Percentiles rank a stretch among this genome's conserved stretches.
Evolutionary conservation across 2,888 invertebrate genomes (phyloP).

Genomic region (Lordiphosa andalusiaca): DNA sequence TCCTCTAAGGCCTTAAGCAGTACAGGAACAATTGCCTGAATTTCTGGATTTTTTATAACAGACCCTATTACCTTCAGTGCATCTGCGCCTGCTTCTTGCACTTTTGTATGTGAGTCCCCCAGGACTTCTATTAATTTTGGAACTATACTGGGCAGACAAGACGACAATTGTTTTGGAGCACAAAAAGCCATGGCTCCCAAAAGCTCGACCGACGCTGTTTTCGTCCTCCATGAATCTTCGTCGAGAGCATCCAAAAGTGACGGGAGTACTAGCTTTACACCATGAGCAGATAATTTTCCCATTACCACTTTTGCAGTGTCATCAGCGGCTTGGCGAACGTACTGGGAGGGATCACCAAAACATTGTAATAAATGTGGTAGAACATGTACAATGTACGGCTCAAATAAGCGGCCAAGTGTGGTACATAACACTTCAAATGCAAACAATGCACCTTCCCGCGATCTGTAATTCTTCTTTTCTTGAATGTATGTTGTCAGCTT

Average conservation of each 20-base stretch:
- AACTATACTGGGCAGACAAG: conserved; percentile 98
- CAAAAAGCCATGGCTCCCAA: conserved; percentile 99
- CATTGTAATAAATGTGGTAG: conserved; percentile 96
- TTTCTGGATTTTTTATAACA: conserved; percentile 99
- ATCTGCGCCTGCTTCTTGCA: conserved; percentile 97
- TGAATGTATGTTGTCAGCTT: conserved; percentile 95
- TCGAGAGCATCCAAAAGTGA: conserved; percentile 95
- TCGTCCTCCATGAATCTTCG: conserved; percentile 99
- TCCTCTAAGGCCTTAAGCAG: conserved; percentile 95
- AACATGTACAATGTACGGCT: conserved; percentile 99
- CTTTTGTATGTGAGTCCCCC: conserved; percentile 98
- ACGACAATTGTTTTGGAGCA: conserved; percentile 98
- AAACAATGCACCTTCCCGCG: conserved; percentile 96
- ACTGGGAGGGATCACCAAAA: conserved; percentile 97
- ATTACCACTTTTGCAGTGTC: conserved; percentile 97
- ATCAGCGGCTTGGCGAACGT: conserved; percentile 97
- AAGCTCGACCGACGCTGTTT: conserved; percentile 96
- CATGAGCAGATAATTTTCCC: conserved; percentile 97
- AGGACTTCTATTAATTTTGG: conserved; percentile 98
- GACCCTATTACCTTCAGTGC: conserved; percentile 97
- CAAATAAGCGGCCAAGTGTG: conserved; percentile 94
- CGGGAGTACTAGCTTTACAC: conserved; percentile 97
- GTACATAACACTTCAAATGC: conserved; percentile 98
- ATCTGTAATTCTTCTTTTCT: conserved; percentile 97
- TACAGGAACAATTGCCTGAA: conserved; percentile 94